Conservation (phyloP, 2,888 invertebrate genomes). For the Chrysina gloriosa region DNA sequence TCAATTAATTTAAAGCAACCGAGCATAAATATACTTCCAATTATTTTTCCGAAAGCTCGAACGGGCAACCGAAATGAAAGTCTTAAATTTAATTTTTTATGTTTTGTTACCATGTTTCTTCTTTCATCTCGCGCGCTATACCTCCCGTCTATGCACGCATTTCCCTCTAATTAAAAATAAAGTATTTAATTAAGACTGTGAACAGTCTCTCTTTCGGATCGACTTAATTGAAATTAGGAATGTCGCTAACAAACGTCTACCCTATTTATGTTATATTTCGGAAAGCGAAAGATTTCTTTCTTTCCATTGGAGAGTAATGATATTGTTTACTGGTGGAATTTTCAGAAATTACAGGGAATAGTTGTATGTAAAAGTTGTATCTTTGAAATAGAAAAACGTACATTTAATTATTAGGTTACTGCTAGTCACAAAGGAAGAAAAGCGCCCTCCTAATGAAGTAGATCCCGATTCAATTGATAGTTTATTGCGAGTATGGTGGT, state of each 20-base stretch:
- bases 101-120: not conserved
- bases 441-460: too few relatives aligned
- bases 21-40: not conserved
- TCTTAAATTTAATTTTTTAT: not conserved
- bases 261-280: too few relatives aligned
- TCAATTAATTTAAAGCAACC: slow-evolving; percentile 11
- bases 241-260: not conserved
- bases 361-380: too few relatives aligned
- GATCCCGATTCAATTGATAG: too few relatives aligned
- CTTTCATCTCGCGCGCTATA: not conserved
- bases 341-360: too few relatives aligned
- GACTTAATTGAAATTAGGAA: slow-evolving; percentile 19
- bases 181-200: slow-evolving; percentile 14
- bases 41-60: not conserved
- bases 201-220: not conserved
- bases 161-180: slow-evolving; percentile 18
- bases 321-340: too few relatives aligned
- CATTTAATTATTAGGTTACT: too few relatives aligned
- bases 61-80: not conserved
- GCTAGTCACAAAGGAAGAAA: too few relatives aligned
- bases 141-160: not conserved
- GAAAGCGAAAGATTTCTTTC: too few relatives aligned
- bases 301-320: too few relatives aligned
- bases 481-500: too few relatives aligned
- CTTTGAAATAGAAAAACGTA: too few relatives aligned